A percentile compares a stretch with the other conserved stretches of the same genome.
Evolutionary conservation across 2,888 invertebrate species (phyloP).

Genomic region (Argyresthia albistria): DNA sequence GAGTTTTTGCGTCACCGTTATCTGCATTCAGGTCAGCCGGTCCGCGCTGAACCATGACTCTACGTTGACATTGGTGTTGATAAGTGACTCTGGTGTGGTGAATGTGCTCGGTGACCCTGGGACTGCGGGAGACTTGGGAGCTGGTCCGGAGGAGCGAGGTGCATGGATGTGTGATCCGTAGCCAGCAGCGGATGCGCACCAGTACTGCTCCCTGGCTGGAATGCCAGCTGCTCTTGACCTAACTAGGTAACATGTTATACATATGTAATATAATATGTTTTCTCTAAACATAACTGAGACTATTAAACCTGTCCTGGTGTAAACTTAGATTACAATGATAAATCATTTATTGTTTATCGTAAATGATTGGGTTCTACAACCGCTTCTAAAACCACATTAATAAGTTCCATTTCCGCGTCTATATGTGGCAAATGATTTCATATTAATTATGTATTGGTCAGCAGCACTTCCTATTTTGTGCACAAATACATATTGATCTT

Average conservation of each 20-base stretch:
- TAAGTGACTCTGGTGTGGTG: conserved; percentile 19
- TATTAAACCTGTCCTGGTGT: too few species aligned
- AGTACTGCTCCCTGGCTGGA: conserved; percentile 61
- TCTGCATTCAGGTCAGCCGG: conserved; percentile 50
- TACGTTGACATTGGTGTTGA: conserved; percentile 47
- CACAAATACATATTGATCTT: too few species aligned
- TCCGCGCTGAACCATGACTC: conserved; percentile 52
- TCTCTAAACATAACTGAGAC: too few species aligned
- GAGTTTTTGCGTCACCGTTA: conserved; percentile 48
- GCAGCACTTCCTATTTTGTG: too few species aligned
- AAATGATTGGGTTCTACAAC: too few species aligned
- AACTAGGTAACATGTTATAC: conserved; percentile 43
- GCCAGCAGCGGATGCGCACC: conserved; percentile 64
- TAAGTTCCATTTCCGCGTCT: too few species aligned
- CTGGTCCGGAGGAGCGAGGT: background rate
- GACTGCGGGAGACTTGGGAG: conserved; percentile 26
- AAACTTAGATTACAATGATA: too few species aligned
- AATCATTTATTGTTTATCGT: too few species aligned
- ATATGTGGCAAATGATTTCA: too few species aligned
- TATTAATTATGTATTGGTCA: too few species aligned
- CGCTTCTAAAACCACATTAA: too few species aligned
- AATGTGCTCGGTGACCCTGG: conserved; percentile 42
- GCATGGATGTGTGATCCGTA: conserved; percentile 21
- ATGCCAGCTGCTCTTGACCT: conserved; percentile 71
- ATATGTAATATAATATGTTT: too few species aligned